A percentile compares a stretch with the other conserved stretches of the same genome.
These are phyloP conservation scores for Ericerus pela DNA, from an alignment of 1,140 invertebrate species.

Conservation along the genomic window DNA sequence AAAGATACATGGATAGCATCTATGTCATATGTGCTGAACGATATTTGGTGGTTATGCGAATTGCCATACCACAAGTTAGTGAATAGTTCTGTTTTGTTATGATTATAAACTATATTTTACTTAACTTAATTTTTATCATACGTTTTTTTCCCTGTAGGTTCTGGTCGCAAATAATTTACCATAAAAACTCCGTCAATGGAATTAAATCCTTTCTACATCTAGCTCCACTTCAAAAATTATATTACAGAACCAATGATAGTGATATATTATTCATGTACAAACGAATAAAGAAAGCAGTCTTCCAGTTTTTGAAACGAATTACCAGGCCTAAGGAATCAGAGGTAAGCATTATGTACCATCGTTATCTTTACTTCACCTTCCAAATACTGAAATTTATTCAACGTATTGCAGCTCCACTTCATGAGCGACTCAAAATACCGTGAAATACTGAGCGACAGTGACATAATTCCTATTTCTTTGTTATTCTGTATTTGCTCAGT, in stretches of 20 bases:
- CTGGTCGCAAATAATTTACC: conserved; percentile 63
- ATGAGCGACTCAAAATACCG: conserved; percentile 47
- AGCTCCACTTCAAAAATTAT: conserved; percentile 46
- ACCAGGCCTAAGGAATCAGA: conserved; percentile 57
- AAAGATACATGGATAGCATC: conserved; percentile 41
- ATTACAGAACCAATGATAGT: conserved; percentile 32
- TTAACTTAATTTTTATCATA: neutral
- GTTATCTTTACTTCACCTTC: too few species aligned
- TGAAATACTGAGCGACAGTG: conserved; percentile 60
- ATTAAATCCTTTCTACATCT: conserved; percentile 57
- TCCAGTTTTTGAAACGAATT: conserved; percentile 52
- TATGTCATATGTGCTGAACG: conserved; percentile 36
- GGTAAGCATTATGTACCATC: conserved; percentile 31
- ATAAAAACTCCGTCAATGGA: conserved; percentile 44
- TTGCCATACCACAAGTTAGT: conserved; percentile 36
- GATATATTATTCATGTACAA: conserved; percentile 34
- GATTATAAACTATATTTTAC: conserved; percentile 7
- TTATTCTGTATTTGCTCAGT: conserved; percentile 59
- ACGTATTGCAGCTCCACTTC: conserved; percentile 36
- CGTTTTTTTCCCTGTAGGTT: conserved; percentile 41
- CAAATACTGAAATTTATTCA: conserved; percentile 14
- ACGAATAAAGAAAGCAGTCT: conserved; percentile 43
- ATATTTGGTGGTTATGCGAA: conserved; percentile 39
- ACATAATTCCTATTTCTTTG: conserved; percentile 64
- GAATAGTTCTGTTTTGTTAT: conserved; percentile 6